Percentiles rank a stretch among this genome's conserved stretches.
Conservation (phyloP, 2,888 invertebrate genomes). For the Amphipoea lucens region DNA sequence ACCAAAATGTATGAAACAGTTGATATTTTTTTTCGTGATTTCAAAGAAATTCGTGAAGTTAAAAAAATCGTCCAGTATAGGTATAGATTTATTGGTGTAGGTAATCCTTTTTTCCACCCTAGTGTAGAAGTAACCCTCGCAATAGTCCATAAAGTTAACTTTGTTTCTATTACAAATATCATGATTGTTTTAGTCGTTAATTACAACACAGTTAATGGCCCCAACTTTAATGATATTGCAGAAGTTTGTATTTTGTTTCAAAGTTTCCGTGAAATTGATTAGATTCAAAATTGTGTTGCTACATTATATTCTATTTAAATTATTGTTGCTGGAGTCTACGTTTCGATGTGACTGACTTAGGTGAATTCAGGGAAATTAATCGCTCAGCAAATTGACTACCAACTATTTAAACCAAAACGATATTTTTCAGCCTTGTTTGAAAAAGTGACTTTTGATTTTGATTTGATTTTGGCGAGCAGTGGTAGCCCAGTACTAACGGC, state of each 20-base stretch:
- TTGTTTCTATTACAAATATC: conserved; percentile 41
- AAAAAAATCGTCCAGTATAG: too few species aligned
- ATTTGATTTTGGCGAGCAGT: too few species aligned
- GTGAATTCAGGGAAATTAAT: not conserved
- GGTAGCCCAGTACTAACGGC: too few species aligned
- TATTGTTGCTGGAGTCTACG: not conserved
- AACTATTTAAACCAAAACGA: not conserved
- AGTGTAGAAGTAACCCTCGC: not conserved
- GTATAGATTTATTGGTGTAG: not conserved
- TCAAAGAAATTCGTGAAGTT: too few species aligned
- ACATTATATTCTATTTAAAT: conserved; percentile 33
- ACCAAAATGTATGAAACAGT: too few species aligned
- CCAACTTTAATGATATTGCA: conserved; percentile 57
- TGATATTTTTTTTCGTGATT: too few species aligned
- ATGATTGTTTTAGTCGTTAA: conserved; percentile 61
- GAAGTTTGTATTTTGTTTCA: conserved; percentile 51
- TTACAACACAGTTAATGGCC: conserved; percentile 53
- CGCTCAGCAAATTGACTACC: too few species aligned
- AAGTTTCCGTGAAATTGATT: conserved; percentile 55
- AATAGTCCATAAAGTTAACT: conserved; percentile 38
- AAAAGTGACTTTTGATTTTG: too few species aligned
- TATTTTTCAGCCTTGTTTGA: too few species aligned
- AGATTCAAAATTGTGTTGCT: conserved; percentile 32
- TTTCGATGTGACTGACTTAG: conserved; percentile 2
- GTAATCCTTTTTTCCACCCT: not conserved